phyloP scores from a whole-genome alignment of 1,140 invertebrate species.

The Diploscapter pachys region DNA sequence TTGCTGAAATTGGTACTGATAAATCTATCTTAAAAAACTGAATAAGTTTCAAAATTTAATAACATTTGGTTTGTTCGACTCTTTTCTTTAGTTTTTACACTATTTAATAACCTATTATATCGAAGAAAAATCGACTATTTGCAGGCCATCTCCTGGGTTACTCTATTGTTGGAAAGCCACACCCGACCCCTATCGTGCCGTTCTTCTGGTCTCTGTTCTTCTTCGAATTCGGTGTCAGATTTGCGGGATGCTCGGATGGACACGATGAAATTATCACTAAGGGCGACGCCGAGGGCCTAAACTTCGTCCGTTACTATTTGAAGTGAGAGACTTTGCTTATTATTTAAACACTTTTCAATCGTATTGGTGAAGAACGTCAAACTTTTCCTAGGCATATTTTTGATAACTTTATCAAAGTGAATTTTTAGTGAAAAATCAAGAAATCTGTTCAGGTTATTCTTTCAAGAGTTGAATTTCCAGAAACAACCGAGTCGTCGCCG shows the following conservation, averaged over 20 bases:
- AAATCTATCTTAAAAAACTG: too few relatives aligned
- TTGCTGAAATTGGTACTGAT: neutral
- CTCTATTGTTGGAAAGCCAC: constrained; percentile 33
- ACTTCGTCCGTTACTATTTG: constrained; percentile 27
- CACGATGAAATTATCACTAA: constrained; percentile 16
- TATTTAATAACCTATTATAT: too few relatives aligned
- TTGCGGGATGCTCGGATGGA: constrained; percentile 21
- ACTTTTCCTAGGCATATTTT: neutral
- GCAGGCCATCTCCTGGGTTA: constrained; percentile 28
- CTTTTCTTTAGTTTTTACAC: neutral
- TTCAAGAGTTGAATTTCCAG: constrained; percentile 9
- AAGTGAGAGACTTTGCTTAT: constrained; percentile 8
- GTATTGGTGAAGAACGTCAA: too few relatives aligned
- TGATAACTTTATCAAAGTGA: neutral
- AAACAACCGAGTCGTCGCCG: constrained; percentile 24
- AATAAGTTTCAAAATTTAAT: neutral
- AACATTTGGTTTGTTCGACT: neutral
- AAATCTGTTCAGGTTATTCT: neutral
- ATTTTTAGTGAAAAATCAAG: neutral
- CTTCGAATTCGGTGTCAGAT: constrained; percentile 28
- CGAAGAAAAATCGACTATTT: neutral
- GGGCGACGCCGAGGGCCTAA: constrained; percentile 22
- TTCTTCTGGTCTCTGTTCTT: constrained; percentile 36
- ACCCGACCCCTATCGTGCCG: constrained; percentile 23
- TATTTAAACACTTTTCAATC: too few relatives aligned